Conservation (phyloP, 2,113 vertebrate species). For the Entelurus aequoreus region DNA sequence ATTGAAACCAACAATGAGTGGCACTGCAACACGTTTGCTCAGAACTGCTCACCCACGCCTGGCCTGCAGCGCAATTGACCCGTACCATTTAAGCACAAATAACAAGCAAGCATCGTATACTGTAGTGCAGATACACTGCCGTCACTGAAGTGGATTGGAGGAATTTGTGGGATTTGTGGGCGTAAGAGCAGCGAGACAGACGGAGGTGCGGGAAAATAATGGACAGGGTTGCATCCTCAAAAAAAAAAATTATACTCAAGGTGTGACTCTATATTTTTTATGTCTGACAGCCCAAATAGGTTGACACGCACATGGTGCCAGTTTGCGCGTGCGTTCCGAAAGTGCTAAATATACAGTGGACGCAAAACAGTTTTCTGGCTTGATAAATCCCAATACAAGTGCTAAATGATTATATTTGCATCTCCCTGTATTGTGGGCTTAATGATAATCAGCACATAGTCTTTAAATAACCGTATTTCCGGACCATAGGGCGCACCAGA, state of each 20-base stretch:
- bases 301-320: too few relatives aligned
- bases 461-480: too few relatives aligned
- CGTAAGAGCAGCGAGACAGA: conserved; percentile 15
- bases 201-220: not conserved
- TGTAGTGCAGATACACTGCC: conserved; percentile 12
- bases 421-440: too few relatives aligned
- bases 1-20: conserved; percentile 5
- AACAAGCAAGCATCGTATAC: not conserved
- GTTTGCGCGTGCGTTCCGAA: too few relatives aligned
- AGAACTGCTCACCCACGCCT: conserved; percentile 25
- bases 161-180: conserved; percentile 6
- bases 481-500: too few relatives aligned
- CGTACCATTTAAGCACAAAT: conserved; percentile 1
- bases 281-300: too few relatives aligned
- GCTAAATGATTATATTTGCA: too few relatives aligned
- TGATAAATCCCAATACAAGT: too few relatives aligned
- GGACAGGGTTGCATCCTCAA: not conserved
- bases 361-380: too few relatives aligned
- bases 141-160: conserved; percentile 8
- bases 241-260: not conserved
- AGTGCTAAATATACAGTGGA: too few relatives aligned
- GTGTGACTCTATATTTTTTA: too few relatives aligned
- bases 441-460: too few relatives aligned
- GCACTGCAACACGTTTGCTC: conserved; percentile 25
- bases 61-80: conserved; percentile 1